Evolutionary conservation across 2,113 vertebrate genomes (phyloP), one percentile per base, ranked within the genome.

Genomic region (rat (Rattus norvegicus)): DNA sequence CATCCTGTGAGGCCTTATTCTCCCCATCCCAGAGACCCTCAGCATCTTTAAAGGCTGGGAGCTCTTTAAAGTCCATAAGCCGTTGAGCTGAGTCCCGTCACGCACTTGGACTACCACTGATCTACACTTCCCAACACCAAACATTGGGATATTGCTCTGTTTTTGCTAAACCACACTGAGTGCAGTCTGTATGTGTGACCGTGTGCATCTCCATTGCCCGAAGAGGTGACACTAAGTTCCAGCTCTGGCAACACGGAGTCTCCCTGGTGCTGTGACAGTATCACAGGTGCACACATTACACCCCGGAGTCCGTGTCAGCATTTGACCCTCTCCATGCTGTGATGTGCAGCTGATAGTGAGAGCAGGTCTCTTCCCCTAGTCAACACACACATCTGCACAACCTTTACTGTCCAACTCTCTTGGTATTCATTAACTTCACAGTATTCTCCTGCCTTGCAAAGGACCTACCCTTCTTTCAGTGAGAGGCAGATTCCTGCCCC

Each of bases 21-120:
- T 5, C 5, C 17, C 11, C 17, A 52, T 16, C 24, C 52, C 56
- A 43, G 59, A 43, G 36, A 28, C 4, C n/a, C 56, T 39, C n/a
- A 84, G 56, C 56, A 84, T 8, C n/a, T 17, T 1, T 9, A 16
- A 13, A 43, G n/a, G n/a, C 24, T 84, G n/a, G 30, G n/a, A 43
- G 33, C 24, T 3, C 10, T 12, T 13, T 12, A 67, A 6, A 7
- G n/a, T 26, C 26, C 7, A 2, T 12, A 4, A 43, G 26, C 14
- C 0, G 5, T n/a, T 20, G 20, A 0, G 0, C 43, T 0, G 1
- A 2, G 11, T 86, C 43, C 49, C 69, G 36, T 22, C 33, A 3
- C 16, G 0, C 33, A 79, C 1, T 63, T 14, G 10, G 12, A 1
- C 19, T 2, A 13, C 1, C 17, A 5, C 5, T 11, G 12, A 39